These are phyloP conservation scores for Gymnogyps californianus DNA, from an alignment of 2,113 vertebrate species.

Conservation along the genomic window DNA sequence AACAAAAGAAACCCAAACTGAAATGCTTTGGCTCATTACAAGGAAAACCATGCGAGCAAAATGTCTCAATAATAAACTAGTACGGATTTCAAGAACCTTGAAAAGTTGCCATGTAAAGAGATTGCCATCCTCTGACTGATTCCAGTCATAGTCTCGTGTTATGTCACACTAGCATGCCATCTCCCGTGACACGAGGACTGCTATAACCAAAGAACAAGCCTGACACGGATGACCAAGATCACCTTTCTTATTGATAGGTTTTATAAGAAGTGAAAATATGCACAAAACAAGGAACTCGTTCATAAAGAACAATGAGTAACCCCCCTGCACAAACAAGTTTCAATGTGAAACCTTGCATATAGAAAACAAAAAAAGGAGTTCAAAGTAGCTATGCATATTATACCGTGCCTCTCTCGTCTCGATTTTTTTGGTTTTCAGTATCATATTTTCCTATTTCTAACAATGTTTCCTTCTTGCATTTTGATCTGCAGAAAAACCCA, in stretches of 20 bases:
- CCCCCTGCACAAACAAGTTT: background rate
- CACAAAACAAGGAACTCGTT: background rate
- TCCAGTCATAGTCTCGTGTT: background rate
- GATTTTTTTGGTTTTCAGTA: background rate
- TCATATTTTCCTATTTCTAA: conserved; percentile 45
- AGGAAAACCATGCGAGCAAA: background rate
- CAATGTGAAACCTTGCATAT: background rate
- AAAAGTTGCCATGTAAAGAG: background rate
- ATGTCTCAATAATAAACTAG: background rate
- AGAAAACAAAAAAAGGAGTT: background rate
- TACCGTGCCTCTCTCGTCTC: background rate
- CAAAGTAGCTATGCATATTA: background rate
- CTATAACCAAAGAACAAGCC: background rate
- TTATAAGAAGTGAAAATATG: background rate
- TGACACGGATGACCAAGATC: background rate
- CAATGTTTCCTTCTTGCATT: background rate
- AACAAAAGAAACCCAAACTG: background rate
- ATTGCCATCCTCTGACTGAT: background rate
- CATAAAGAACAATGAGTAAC: background rate
- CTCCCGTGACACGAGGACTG: background rate
- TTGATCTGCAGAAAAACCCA: conserved; percentile 4
- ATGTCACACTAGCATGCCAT: background rate
- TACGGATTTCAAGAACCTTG: background rate
- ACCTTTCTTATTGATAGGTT: background rate
- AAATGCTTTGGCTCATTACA: background rate